phyloP scores from a whole-genome alignment of 2,888 invertebrate species.

The Sturmia bella region DNA sequence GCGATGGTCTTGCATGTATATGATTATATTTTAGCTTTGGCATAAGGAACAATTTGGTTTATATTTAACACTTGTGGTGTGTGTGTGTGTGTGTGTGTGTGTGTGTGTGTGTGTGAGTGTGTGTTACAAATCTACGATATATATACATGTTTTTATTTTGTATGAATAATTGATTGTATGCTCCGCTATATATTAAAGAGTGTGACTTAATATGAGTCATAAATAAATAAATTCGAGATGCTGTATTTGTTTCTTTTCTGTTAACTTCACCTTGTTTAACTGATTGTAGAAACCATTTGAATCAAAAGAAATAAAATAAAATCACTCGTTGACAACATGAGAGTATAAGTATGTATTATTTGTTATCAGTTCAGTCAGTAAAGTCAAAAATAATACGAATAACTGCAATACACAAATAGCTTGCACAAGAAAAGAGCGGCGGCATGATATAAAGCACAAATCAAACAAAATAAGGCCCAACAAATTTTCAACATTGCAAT shows the following conservation, averaged over 20 bases:
- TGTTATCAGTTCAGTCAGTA: constrained; percentile 46
- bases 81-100: too few species aligned
- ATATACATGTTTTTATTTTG: too few species aligned
- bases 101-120: too few species aligned
- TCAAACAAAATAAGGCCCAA: too few species aligned
- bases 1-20: too few species aligned
- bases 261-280: constrained; percentile 56
- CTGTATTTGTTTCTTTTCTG: constrained; percentile 22
- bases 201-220: constrained; percentile 54
- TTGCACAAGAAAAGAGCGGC: constrained; percentile 9
- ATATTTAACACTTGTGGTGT: not conserved
- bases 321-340: constrained; percentile 58
- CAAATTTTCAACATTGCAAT: too few species aligned
- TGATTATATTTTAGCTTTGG: too few species aligned
- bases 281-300: constrained; percentile 47
- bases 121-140: too few species aligned
- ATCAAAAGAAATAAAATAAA: constrained; percentile 49
- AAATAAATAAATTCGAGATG: not conserved
- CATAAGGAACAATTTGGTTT: not conserved
- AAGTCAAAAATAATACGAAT: constrained; percentile 14
- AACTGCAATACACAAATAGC: constrained; percentile 34
- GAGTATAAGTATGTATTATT: constrained; percentile 21
- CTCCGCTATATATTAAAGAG: not conserved
- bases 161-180: not conserved
- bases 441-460: too few species aligned